Base-by-base conservation (phyloP, 2,113 vertebrate species). In the Scortum barcoo region DNA sequence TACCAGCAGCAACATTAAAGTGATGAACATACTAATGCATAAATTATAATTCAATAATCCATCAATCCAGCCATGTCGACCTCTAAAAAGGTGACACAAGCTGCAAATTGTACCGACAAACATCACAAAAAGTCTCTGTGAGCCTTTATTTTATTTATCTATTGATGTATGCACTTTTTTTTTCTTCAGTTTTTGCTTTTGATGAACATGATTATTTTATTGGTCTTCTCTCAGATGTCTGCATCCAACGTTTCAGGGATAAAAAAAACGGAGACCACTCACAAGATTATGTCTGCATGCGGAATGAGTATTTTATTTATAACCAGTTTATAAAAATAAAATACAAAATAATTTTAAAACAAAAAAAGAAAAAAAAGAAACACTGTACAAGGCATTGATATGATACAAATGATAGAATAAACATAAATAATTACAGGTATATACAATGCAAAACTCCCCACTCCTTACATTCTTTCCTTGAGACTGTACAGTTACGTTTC, bases 291-390 rank as follows among this genome's bases (percentile, higher is more conserved):
- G 91, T 96, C 95, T 96, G 96, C 97, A 99, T 98, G 97, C 97
- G 95, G 95, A 97, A 98, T 98, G 96, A 97, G 94, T 97, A 97
- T 97, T 98, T 99, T 98, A 98, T 99, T 99, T 95, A 96, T 96
- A 96, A 97, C 96, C 96, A 96, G 96, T 97, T 98, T 99, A 99
- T 98, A 99, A 99, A 99, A 99, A 99, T 99, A 99, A 99, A 98
- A 99, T 99, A 99, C 95, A 99, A 99, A 99, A 99, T 96, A 97
- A 98, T 98, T 97, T 97, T 88, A 97, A 98, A 97, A 96, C 95
- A 95, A 97, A 97, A 95, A 81, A 42, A 20, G 96, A 95, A 97
- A 95, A 96, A 95, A 97, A 95, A 96, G 95, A 95, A 97, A 96
- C 97, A 98, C 97, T 99, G 96, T 99, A 99, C 97, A 99, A 97